A percentile compares a stretch with the other conserved stretches of the same genome.
Conservation (phyloP, 2,888 invertebrate genomes). For the Sisyra terminalis region DNA sequence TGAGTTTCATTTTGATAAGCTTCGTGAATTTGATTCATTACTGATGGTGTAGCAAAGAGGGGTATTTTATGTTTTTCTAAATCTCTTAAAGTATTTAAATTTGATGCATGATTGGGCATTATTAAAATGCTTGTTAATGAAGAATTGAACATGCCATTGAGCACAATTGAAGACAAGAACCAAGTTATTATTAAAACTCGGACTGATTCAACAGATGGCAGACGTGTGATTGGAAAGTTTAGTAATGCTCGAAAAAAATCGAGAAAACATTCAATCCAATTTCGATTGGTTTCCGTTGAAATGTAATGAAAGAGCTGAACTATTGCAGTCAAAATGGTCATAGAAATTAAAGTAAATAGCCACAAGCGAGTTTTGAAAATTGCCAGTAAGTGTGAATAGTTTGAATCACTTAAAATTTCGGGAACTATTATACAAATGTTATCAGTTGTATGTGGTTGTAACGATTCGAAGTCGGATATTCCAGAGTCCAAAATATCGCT, state of each 20-base stretch:
- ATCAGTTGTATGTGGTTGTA: background rate
- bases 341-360: background rate
- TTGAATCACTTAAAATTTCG: background rate
- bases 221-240: background rate
- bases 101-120: background rate
- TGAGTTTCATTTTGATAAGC: background rate
- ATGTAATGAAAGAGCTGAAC: background rate
- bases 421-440: conserved; percentile 2
- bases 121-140: conserved; percentile 1
- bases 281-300: background rate
- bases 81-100: conserved; percentile 2
- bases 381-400: background rate
- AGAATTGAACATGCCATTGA: conserved; percentile 2
- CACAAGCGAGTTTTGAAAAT: background rate
- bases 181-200: background rate
- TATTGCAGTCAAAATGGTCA: background rate
- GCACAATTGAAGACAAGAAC: background rate
- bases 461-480: background rate
- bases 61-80: background rate
- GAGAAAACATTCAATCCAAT: background rate
- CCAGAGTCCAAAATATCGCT: background rate
- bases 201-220: background rate
- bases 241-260: background rate
- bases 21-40: background rate
- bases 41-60: background rate